Base-by-base conservation (phyloP, 1,140 invertebrate genomes). In the Drosophila dunni region DNA sequence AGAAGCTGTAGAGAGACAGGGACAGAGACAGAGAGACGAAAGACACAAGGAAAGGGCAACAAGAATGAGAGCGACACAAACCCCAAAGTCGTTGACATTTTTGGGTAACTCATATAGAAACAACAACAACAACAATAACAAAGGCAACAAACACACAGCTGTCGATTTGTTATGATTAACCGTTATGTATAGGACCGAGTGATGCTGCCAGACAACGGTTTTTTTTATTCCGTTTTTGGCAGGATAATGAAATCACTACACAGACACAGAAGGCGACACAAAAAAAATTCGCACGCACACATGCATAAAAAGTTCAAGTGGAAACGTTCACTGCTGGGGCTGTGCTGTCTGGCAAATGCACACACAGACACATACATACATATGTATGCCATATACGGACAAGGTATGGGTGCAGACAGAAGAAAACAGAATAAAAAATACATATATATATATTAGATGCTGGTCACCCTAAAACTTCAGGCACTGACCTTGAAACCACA, bases 121-220 rank as follows among this genome's bases (percentile, higher is more conserved):
- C 4, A 46, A 46, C 20, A 69, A 10, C 17, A 45, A 10, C 54
- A 50, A 57, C 29, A 63, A 56, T 51, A 51, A 76, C 40, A 70
- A 61, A 38, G 1, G 9, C 34, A 20, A 36, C 34, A 36, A 8
- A 38, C 48, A 66, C 56, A 44, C 81, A 84, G 62, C 69, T 84
- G 81, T 56, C 81, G 68, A 84, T 85, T 74, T 80, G 46, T 85
- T 77, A 65, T 81, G 69, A 86, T 86, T 86, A 81, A 77, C 82
- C 62, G 82, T 86, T 81, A 85, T 74, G 51, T 20, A 40, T 7
- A 40, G 36, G 15, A 8, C 17, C 15, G 44, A 45, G 7, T 8
- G 7, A 63, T 9, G 20, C 51, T 33, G 29, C 24, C 63, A 73
- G 46, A 67, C 69, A 58, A 15, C 8, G 9, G 7, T 7, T 36